Conservation (phyloP, 2,797 vertebrate species). For the Pelochelys cantorii region DNA sequence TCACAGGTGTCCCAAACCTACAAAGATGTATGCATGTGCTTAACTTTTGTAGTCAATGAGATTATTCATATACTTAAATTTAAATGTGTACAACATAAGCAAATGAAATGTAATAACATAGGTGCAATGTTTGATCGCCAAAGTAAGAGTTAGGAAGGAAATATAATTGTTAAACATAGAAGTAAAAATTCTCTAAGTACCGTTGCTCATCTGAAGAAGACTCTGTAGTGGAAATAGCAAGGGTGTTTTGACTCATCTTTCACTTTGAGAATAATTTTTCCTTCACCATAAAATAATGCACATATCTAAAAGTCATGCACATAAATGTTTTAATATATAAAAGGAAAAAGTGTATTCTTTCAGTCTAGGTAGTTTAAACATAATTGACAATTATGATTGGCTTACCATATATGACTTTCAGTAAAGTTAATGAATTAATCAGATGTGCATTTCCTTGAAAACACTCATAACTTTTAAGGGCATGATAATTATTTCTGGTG, state of each 20-base stretch:
- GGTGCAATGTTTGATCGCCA: not conserved
- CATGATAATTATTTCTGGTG: not conserved
- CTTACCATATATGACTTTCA: not conserved
- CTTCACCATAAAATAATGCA: not conserved
- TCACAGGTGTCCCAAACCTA: not conserved
- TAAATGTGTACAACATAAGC: not conserved
- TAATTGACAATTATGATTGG: not conserved
- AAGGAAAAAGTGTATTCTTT: not conserved
- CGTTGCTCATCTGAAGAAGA: rapidly evolving
- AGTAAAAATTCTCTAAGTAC: not conserved
- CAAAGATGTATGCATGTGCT: not conserved
- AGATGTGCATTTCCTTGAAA: not conserved
- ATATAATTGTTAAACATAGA: not conserved
- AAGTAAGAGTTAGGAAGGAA: not conserved
- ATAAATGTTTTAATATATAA: not conserved
- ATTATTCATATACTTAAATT: not conserved
- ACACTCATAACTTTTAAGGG: not conserved
- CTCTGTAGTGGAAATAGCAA: not conserved
- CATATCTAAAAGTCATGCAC: not conserved
- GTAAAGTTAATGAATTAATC: not conserved
- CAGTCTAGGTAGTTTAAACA: not conserved
- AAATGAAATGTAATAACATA: not conserved
- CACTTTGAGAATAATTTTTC: not conserved
- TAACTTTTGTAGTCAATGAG: no score
- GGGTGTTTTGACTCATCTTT: not conserved